Evolutionary conservation across 2,797 vertebrate species (phyloP), one percentile per base, ranked within the genome.

Genomic region (Scarus forsteni): DNA sequence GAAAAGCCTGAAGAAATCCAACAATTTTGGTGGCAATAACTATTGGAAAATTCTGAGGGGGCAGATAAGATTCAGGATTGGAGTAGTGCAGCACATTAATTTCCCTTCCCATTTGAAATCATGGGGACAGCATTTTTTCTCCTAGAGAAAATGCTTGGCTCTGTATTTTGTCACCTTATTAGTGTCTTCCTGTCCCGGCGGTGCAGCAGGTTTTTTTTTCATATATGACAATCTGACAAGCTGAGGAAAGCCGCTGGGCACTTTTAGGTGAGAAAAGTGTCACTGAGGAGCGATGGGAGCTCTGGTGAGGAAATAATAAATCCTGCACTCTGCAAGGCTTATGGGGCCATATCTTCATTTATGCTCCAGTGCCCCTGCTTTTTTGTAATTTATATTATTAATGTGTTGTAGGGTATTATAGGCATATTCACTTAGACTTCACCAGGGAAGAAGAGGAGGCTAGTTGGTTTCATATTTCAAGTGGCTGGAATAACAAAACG

Each of bases 91-190:
- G 62, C 72, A 82, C 81, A 88, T 89, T 90, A 59, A 86, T 90
- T 89, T 91, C 77, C 86, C 85, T 77, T 77, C 84, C 79, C 64
- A 74, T 78, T 70, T 86, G 79, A 87, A 89, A 85, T 87, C 74
- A 80, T 46, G 66, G 81, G 68, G 79, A 83, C 84, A 85, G 86
- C 80, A 65, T 88, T 84, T 79, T 84, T 79, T 50, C 80, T 75
- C 75, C 73, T 34, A 68, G 60, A 77, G 89, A 88, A 92, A 91
- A 84, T 81, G 90, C 85, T 88, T 77, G 85, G 68, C 82, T 84
- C 84, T 84, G 85, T 90, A 81, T 91, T 90, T 88, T 90, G 89
- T 90, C 80, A 81, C 81, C 90, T 90, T 89, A 92, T 92, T 92
- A 92, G 89, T 84, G 83, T 86, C 85, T 88, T 83, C 80, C 88